phyloP scores from a whole-genome alignment of 2,113 vertebrate species.

The Xenopus laevis region DNA sequence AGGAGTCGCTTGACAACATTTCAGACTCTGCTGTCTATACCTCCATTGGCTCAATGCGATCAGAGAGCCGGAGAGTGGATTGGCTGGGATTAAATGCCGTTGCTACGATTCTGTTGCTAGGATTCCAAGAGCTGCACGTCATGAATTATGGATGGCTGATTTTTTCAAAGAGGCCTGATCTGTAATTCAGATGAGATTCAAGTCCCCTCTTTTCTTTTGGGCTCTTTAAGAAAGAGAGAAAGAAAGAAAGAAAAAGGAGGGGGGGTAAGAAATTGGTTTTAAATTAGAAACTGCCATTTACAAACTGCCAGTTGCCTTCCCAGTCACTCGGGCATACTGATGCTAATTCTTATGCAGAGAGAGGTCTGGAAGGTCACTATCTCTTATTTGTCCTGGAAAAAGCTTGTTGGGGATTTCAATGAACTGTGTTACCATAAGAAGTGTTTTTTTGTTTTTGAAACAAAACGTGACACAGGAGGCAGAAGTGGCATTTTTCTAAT shows the following conservation, averaged over 20 bases:
- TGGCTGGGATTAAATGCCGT: constrained; percentile 72
- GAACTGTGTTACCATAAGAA: constrained; percentile 66
- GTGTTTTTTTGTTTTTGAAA: constrained; percentile 61
- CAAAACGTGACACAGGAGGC: constrained; percentile 49
- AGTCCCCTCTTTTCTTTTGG: constrained; percentile 60
- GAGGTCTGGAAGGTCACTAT: constrained; percentile 71
- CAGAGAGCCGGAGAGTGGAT: constrained; percentile 63
- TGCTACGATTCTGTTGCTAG: constrained; percentile 91
- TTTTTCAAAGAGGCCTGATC: constrained; percentile 77
- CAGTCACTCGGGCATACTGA: constrained; percentile 59
- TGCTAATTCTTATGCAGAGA: constrained; percentile 80
- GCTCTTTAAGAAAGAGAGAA: constrained; percentile 65
- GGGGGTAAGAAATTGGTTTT: constrained; percentile 56
- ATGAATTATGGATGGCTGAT: constrained; percentile 93
- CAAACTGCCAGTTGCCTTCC: constrained; percentile 53
- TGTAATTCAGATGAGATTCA: constrained; percentile 86
- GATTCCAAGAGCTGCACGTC: constrained; percentile 72
- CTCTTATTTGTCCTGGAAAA: constrained; percentile 79
- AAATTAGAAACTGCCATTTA: constrained; percentile 69
- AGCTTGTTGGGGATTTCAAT: constrained; percentile 64
- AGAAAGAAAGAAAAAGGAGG: constrained; percentile 46
- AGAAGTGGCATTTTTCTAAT: constrained; percentile 47
- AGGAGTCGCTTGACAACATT: constrained; percentile 48
- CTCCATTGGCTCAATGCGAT: constrained; percentile 63
- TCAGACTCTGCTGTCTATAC: constrained; percentile 25